Percentiles rank a stretch among this genome's conserved stretches.
Conservation (phyloP, 2,797 vertebrate species). For the Cirrhinus molitorella region DNA sequence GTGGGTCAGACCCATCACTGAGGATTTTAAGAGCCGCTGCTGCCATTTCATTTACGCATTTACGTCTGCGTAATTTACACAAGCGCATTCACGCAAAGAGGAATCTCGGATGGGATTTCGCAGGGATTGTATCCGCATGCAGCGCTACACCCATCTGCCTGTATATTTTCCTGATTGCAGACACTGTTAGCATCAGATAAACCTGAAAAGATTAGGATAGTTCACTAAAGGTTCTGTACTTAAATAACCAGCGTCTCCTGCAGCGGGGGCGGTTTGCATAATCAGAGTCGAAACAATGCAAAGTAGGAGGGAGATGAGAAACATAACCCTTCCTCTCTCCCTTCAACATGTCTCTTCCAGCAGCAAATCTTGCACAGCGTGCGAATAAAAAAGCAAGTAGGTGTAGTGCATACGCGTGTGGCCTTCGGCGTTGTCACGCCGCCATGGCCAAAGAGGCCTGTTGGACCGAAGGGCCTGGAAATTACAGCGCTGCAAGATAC, state of each 20-base stretch:
- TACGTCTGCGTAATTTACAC: background rate
- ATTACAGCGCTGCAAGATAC: background rate
- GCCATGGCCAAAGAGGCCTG: background rate
- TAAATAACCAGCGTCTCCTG: constrained; percentile 52
- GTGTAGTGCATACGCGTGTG: background rate
- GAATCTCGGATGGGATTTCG: constrained; percentile 9
- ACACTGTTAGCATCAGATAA: constrained; percentile 34
- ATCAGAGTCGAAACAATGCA: constrained; percentile 52
- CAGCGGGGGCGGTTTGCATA: constrained; percentile 56
- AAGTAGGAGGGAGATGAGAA: constrained; percentile 49
- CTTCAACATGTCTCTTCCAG: constrained; percentile 11
- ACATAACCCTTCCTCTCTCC: constrained; percentile 35
- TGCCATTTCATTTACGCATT: background rate
- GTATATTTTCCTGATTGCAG: constrained; percentile 28
- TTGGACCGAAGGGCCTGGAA: constrained; percentile 5
- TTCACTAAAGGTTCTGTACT: constrained; percentile 48
- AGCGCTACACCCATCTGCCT: constrained; percentile 20
- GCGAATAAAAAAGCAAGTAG: constrained; percentile 27
- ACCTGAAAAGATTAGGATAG: constrained; percentile 34
- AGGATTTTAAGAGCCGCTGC: constrained; percentile 9
- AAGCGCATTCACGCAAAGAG: background rate
- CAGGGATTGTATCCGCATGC: constrained; percentile 4
- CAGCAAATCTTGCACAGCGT: constrained; percentile 21
- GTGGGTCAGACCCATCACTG: constrained; percentile 28
- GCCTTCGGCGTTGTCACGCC: background rate